Evolutionary conservation across 2,113 vertebrate genomes (phyloP), one percentile per base, ranked within the genome.

Genomic region (Copsychus sechellarum): DNA sequence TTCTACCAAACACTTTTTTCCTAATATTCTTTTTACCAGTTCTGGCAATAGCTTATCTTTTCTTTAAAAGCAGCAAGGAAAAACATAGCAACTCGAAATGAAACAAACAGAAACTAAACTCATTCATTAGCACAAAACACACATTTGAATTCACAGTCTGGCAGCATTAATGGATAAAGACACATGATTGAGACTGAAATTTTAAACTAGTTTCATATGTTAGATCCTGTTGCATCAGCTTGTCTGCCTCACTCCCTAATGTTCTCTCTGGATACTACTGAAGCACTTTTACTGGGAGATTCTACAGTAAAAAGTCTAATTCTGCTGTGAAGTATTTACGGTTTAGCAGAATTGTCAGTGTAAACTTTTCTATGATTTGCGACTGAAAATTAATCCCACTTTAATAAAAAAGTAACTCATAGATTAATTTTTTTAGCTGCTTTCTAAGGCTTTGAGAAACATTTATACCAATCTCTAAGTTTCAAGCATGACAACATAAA

Each of bases 381-480:
- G 67, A 66, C 34, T 71, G 43, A 86, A 93, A 81, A 92, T 71
- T 54, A 92, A 96, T 74, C 43, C 34, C 33, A 40, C 76, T 61
- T 84, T 58, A 95, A 82, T 91, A 91, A 93, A 91, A 94, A 15
- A 89, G 51, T 54, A 95, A 88, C 45, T 87, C 54, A 18, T 1
- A 77, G 81, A 61, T 79, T 72, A 20, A 67, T 91, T 87, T 89
- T 65, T 40, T 64, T 81, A 76, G 48, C 57, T 81, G 36, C 45
- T 89, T 79, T 87, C 85, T 70, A 91, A 91, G 66, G 16, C 73
- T 95, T 70, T 82, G 58, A 57, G 23, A 85, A 73, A 61, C 31
- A 58, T 61, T 84, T 83, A 70, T 54, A 88, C 7, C 45, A 70
- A 14, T 62, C 61, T 67, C 0, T 9, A 91, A 65, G 33, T 69